Base-by-base conservation (phyloP, 64 coral and sea anemone species). In the Catalaphyllia jardinei region DNA sequence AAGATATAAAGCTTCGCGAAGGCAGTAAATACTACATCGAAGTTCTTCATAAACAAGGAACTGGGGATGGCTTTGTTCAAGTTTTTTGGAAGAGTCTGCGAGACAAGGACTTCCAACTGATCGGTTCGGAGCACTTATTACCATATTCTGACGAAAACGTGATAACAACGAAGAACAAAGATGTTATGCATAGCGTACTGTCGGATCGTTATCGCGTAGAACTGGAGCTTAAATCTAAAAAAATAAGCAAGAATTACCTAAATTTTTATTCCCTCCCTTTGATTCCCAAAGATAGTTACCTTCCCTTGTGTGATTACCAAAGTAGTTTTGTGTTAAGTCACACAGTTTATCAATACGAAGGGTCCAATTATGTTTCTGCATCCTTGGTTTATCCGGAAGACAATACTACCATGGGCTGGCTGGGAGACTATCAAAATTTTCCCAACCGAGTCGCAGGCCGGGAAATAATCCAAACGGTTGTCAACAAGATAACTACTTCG, bases 21-120 rank as follows among this genome's bases (percentile, higher is more conserved):
- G 89, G 51, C 7, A 86, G 76, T 29, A 88, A 88, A 11, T 95
- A 95, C 54, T 95, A 76, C 71, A 77, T 95, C 30, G 94, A 95
- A 31, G 65, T 83, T 10, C 1, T 95, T 30, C 94, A 92, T 28
- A 30, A 88, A 60, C 83, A 92, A 50, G 52, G 24, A 14, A 55
- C 2, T 6, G 81, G 63, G 2, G 24, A 64, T 8, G 81, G 81
- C 8, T 71, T 85, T 50, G 81, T 85, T 14, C 81, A 52, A 50
- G 62, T 85, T 5, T 85, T 71, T 71, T 85, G 81, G 81, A 85
- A 16, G 38, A 16, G 31, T 12, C 19, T 22, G 22, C 65, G 17
- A 0, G 63, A 85, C 1, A 1, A 25, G 9, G 63, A 85, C 51
- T 85, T 85, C 29, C 71, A 71, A 29, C 12, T 85, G 22, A 85